Evolutionary conservation across 1,140 invertebrate genomes (phyloP).

Genomic region (Drosophila sturtevanti): DNA sequence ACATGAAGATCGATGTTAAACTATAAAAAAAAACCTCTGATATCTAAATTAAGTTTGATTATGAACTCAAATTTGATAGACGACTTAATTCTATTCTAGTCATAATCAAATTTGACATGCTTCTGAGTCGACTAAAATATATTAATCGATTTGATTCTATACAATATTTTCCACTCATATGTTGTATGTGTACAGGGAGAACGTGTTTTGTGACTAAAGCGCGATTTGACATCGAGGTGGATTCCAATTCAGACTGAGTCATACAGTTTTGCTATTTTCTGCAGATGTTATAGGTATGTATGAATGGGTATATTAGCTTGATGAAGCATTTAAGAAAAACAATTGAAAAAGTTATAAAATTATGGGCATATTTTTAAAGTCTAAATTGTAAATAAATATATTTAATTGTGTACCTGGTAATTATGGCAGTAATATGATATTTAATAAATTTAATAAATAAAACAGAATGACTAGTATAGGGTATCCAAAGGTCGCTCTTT

Average conservation of each 20-base stretch:
- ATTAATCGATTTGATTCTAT: not conserved
- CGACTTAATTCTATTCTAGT: not conserved
- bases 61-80: not conserved
- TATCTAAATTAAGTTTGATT: slow-evolving; percentile 4
- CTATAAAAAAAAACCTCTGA: not conserved
- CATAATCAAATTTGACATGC: slow-evolving; percentile 9
- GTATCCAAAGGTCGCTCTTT: too few species aligned
- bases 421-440: too few species aligned
- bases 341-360: too few species aligned
- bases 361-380: too few species aligned
- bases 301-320: not conserved
- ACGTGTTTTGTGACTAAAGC: not conserved
- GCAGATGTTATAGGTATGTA: not conserved
- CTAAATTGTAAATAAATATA: too few species aligned
- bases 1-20: not conserved
- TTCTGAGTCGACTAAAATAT: not conserved
- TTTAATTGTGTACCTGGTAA: too few species aligned
- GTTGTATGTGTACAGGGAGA: too few species aligned
- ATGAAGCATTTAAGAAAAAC: too few species aligned
- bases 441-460: too few species aligned
- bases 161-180: not conserved
- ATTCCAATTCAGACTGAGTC: not conserved
- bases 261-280: not conserved
- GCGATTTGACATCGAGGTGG: not conserved
- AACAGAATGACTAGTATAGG: too few species aligned